phyloP scores from a whole-genome alignment of 1,140 invertebrate genomes.

The Saccostrea cuccullata region DNA sequence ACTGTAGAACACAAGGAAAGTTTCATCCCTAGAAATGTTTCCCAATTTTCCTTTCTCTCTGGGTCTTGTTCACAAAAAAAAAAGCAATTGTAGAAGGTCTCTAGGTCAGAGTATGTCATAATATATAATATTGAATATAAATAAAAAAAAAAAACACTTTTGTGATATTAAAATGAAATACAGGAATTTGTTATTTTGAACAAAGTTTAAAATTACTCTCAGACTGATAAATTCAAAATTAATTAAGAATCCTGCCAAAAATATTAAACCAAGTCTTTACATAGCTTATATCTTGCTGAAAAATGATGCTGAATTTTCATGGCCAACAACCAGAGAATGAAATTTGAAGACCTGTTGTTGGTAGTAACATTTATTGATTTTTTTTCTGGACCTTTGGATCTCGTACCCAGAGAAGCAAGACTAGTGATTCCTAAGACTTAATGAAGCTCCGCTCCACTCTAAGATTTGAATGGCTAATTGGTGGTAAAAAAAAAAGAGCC shows the following conservation, averaged over 20 bases:
- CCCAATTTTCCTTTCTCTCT: too few relatives aligned
- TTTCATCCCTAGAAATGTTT: too few relatives aligned
- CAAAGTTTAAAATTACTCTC: too few relatives aligned
- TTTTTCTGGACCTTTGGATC: constrained; percentile 47
- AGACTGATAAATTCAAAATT: neutral
- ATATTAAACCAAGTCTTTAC: constrained; percentile 30
- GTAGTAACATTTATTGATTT: constrained; percentile 50
- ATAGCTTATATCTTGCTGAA: constrained; percentile 20
- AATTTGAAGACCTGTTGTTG: constrained; percentile 51
- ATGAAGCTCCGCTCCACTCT: constrained; percentile 40
- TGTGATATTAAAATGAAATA: too few relatives aligned
- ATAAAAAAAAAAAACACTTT: too few relatives aligned
- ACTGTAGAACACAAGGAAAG: too few relatives aligned
- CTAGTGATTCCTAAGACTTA: constrained; percentile 39
- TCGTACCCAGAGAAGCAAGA: constrained; percentile 26
- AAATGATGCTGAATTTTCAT: constrained; percentile 38
- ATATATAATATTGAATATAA: too few relatives aligned
- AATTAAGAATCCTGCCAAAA: neutral
- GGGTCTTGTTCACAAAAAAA: too few relatives aligned
- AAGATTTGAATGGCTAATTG: constrained; percentile 49
- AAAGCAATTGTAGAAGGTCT: too few relatives aligned
- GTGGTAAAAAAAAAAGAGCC: constrained; percentile 44
- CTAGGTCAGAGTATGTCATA: too few relatives aligned
- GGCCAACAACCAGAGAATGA: constrained; percentile 42
- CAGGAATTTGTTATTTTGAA: too few relatives aligned